Evolutionary conservation across 2,888 invertebrate species (phyloP).

Genomic region (Dendrolimus pini): DNA sequence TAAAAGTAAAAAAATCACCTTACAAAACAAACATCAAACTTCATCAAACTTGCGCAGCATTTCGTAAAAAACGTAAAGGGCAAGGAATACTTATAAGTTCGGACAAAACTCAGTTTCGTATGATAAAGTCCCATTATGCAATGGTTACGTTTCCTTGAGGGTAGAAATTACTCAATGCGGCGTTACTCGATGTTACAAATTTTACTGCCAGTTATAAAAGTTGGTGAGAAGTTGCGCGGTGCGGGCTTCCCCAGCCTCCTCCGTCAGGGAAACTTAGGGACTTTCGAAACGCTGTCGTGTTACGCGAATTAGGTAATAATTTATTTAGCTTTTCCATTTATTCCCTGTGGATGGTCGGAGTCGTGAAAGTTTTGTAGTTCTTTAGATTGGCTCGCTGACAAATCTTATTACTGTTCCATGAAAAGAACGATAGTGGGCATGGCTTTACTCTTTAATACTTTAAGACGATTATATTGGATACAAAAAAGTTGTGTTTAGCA

Average conservation of each 20-base stretch:
- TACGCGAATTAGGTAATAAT: slow-evolving; percentile 56
- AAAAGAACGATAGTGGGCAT: background rate
- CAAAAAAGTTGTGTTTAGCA: too few relatives aligned
- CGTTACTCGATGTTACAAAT: slow-evolving; percentile 25
- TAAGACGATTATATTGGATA: background rate
- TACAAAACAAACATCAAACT: too few relatives aligned
- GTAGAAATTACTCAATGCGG: slow-evolving; percentile 10
- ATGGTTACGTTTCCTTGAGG: slow-evolving; percentile 11
- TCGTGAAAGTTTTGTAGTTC: background rate
- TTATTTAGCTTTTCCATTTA: slow-evolving; percentile 34
- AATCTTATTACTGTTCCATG: background rate
- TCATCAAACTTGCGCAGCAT: too few relatives aligned
- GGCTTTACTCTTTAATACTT: background rate
- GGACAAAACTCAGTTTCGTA: background rate
- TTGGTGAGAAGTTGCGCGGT: slow-evolving; percentile 36
- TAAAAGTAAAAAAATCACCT: too few relatives aligned
- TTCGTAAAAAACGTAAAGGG: background rate
- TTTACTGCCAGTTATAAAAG: slow-evolving; percentile 40
- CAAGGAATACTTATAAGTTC: background rate
- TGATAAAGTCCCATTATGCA: slow-evolving; percentile 9
- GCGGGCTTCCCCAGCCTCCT: slow-evolving; percentile 29
- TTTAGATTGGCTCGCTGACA: background rate
- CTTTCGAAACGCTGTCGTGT: slow-evolving; percentile 39
- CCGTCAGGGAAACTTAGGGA: slow-evolving; percentile 22
- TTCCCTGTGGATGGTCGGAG: slow-evolving; percentile 12